Base-by-base conservation (phyloP, 2,888 invertebrate genomes). In the Scaptomyza cyrtandrae region DNA sequence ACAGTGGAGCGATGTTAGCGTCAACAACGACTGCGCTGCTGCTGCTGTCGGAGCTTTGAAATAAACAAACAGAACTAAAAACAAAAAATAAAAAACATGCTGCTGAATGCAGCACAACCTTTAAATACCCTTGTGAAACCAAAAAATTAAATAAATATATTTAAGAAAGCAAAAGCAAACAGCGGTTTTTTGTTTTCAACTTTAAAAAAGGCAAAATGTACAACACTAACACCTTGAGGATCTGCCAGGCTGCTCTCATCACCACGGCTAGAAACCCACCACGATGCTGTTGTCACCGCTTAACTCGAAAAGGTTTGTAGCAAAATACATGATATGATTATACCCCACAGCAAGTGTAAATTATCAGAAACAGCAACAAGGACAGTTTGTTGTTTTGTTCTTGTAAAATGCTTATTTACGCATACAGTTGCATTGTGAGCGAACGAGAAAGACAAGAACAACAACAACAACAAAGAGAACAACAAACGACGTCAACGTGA, bases 351-450 rank as follows among this genome's bases (percentile, higher is more conserved):
- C 7, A 11, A 2, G 1, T 27, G 0, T 1, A 48, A 4, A 11
- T 44, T 24, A 48, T 29, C 9, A 37, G 14, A 27, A 58, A 53
- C 56, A 71, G 59, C 65, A 62, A 62, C 58, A 60, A 59, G 74
- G 70, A 77, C 70, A 46, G 48, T 63, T 70, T 50, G n/a, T 50
- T 50, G 58, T 65, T 54, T 66, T 78, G 64, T 75, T 41, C 41
- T 41, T 81, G 69, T 79, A 74, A 76, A 83, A 87, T 87, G 74
- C 88, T 82, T 87, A 83, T 83, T 83, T 83, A 83, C 82, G 79
- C 82, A 83, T 76, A 87, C 88, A 74, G 67, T 71, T 82, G 69
- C 82, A 73, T 57, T 72, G 65, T 33, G 53, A 35, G 49, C 13
- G 50, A 58, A 57, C 13, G 65, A 61, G 65, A 35, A 44, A 50